A percentile compares a stretch with the other conserved stretches of the same genome.
Conservation (phyloP, 2,797 vertebrate species). For the Myoxocephalus aenaeus region DNA sequence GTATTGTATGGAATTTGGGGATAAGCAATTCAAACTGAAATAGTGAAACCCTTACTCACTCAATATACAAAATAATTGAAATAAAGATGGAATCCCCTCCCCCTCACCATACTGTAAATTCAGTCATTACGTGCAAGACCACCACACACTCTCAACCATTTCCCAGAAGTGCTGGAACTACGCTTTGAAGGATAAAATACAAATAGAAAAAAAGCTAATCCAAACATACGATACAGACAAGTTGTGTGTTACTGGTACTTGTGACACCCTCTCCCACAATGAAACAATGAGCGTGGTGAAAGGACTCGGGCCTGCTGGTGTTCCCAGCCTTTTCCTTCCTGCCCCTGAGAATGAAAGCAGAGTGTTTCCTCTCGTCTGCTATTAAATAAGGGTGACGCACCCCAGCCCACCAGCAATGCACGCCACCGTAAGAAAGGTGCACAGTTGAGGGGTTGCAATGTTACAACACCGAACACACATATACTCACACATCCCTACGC, state of each 20-base stretch:
- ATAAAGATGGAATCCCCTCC: neutral
- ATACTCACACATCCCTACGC: neutral
- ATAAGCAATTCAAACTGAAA: no score
- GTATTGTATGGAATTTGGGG: neutral
- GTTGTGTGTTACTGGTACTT: neutral
- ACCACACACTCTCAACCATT: neutral
- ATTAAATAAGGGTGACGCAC: conserved; percentile 39
- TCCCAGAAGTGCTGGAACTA: neutral
- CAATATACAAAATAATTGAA: neutral
- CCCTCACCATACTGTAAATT: neutral
- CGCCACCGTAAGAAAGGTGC: conserved; percentile 26
- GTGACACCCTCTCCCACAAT: conserved; percentile 64
- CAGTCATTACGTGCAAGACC: neutral
- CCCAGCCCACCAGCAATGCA: conserved; percentile 20
- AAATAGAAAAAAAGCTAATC: conserved; percentile 3
- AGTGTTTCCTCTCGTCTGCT: conserved; percentile 58
- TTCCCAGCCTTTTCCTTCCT: conserved; percentile 85
- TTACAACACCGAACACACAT: conserved; percentile 19
- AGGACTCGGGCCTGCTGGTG: conserved; percentile 53
- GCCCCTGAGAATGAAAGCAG: conserved; percentile 67
- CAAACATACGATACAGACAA: conserved; percentile 10
- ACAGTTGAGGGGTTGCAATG: conserved; percentile 11
- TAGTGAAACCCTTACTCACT: neutral
- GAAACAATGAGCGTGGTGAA: conserved; percentile 75
- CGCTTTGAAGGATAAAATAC: neutral